These are phyloP conservation scores for Emmelina monodactyla DNA, from an alignment of 2,888 invertebrate genomes.

Conservation along the genomic window DNA sequence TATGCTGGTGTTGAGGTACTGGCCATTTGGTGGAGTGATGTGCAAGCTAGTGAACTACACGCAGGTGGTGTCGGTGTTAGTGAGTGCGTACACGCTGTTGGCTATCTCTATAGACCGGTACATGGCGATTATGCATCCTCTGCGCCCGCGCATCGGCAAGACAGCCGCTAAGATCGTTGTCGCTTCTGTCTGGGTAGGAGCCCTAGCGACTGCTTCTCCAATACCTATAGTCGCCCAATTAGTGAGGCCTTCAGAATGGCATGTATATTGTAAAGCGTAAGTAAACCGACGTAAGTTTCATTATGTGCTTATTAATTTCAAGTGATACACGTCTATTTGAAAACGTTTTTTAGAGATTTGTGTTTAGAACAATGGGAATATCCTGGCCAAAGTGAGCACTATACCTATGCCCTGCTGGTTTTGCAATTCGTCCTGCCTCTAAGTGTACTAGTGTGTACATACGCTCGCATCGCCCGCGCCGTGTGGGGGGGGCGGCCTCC, in stretches of 20 bases:
- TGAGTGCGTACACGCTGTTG: slow-evolving; percentile 89
- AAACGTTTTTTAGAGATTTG: slow-evolving; percentile 1
- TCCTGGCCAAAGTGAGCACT: slow-evolving; percentile 63
- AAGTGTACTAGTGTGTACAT: slow-evolving; percentile 75
- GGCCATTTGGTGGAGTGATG: slow-evolving; percentile 86
- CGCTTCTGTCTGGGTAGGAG: slow-evolving; percentile 75
- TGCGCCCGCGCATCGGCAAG: slow-evolving; percentile 82
- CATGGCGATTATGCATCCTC: slow-evolving; percentile 88
- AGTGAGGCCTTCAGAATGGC: slow-evolving; percentile 68
- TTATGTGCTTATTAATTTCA: neutral
- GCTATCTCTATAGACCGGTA: slow-evolving; percentile 92
- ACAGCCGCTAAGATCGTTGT: slow-evolving; percentile 73
- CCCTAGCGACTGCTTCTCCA: slow-evolving; percentile 81
- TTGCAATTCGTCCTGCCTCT: slow-evolving; percentile 81
- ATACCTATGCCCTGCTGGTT: slow-evolving; percentile 73
- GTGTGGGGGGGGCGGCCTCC: slow-evolving; percentile 81
- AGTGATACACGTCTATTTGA: too few relatives aligned
- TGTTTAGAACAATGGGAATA: neutral
- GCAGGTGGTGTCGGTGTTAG: slow-evolving; percentile 81
- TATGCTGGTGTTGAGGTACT: slow-evolving; percentile 79
- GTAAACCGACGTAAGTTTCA: slow-evolving; percentile 17
- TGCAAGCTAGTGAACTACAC: slow-evolving; percentile 86
- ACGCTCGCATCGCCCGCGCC: slow-evolving; percentile 76
- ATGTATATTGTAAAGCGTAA: slow-evolving; percentile 71
- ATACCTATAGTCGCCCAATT: slow-evolving; percentile 79